Evolutionary conservation across 2,797 vertebrate genomes (phyloP), one percentile per base, ranked within the genome.

Genomic region (Streptopelia turtur): DNA sequence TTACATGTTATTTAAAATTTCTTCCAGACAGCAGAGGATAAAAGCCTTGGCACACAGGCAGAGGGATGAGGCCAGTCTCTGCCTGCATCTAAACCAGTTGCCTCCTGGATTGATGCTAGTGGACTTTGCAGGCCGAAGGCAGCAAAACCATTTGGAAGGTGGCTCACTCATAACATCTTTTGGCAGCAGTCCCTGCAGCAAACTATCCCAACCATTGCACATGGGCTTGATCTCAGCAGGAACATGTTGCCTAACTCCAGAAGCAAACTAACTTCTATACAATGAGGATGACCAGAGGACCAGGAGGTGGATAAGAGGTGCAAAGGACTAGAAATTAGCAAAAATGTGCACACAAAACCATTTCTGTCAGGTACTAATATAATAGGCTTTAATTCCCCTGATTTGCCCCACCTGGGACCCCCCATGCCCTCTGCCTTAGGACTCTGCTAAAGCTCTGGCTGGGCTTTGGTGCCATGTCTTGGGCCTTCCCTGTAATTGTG

Each of bases 371-470:
- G 9, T 12, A 61, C 28, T 31, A 23, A 37, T 3, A 61, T 17
- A 43, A 43, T 18, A 43, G 30, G n/a, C 41, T 28, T 76, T 53
- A 50, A 45, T 78, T 81, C 33, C 9, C 4, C 52, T 45, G 21
- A 8, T 2, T 35, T 10, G 22, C 33, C 31, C 70, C 21, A 31
- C 20, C 20, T 60, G 53, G 18, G 11, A 28, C 4, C 1, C 10
- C 3, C 4, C 16, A 2, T 0, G 0, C 8, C 16, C 11, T 35
- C 13, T 41, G 22, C 33, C 28, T 59, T 33, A 49, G 30, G 82
- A 20, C 17, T 21, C n/a, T 24, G 5, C 28, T 39, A 71, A 31
- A 41, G 35, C 7, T 60, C 59, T 43, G 14, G 5, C 31, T 64
- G 31, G n/a, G 15, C 15, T 81, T 45, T 25, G 30, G 11, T 53